Evolutionary conservation across 2,113 vertebrate genomes (phyloP), one percentile per base, ranked within the genome.

Genomic region (Prolemur simus): DNA sequence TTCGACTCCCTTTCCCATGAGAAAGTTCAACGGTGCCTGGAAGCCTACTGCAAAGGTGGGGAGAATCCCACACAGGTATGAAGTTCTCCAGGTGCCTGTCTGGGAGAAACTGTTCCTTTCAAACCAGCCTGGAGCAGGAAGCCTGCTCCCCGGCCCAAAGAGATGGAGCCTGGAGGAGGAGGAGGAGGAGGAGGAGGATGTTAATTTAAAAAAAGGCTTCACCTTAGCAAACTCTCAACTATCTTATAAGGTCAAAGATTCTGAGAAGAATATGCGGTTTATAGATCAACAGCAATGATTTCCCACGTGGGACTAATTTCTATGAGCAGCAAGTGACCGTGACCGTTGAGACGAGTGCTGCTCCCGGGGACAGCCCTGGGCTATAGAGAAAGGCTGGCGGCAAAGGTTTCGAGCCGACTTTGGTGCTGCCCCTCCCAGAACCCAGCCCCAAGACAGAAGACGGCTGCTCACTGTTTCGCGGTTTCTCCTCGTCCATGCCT

Each of bases 401-500:
- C 34, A 47, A 66, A 73, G 21, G 42, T 5, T 14, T 60, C 39
- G 23, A 23, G 17, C 49, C 42, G 32, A 2, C 45, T 77, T 42
- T 8, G 11, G 9, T 18, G 17, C 18, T 25, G 2, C 13, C 25
- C 63, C 29, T 20, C 54, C 78, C 49, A 94, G 66, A 23, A 88
- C 93, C 87, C 69, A 66, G 27, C 60, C 93, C n/a, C 76, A 58
- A 94, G 49, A 96, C 12, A 78, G 52, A 95, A 94, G 91, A 96
- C 18, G 77, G 88, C 86, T 91, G 95, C 99, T 99, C 98, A 99
- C 99, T 99, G 98, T 99, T 99, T 98, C 99, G 99, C 58, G 99
- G 99, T 93, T 99, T 99, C 96, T 99, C 99, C 80, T 99, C 99
- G 9, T 99, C 99, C 98, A 99, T 98, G 95, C 99, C 99, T 97